These are phyloP conservation scores for Cryptocheilus praepositus DNA, from an alignment of 2,888 invertebrate genomes.

Conservation along the genomic window DNA sequence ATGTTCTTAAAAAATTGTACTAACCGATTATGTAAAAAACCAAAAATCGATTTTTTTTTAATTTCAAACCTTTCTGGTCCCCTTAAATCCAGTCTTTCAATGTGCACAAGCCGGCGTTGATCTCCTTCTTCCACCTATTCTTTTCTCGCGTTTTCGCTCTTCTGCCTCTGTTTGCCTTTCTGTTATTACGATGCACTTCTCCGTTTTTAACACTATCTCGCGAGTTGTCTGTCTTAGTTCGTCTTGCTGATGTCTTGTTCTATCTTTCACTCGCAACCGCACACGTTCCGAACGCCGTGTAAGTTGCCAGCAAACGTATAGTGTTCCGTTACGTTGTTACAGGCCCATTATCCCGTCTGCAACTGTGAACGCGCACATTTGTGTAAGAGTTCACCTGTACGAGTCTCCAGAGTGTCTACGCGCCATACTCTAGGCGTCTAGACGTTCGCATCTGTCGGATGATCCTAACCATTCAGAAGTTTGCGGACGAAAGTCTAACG, in stretches of 20 bases:
- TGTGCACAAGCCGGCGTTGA: conserved; percentile 20
- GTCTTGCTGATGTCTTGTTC: conserved; percentile 1
- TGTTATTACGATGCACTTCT: conserved; percentile 2
- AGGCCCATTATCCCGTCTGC: conserved; percentile 42
- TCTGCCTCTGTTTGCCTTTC: neutral
- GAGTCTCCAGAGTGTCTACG: too few species aligned
- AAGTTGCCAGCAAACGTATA: conserved; percentile 7
- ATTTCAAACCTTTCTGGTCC: too few species aligned
- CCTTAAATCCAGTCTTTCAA: conserved; percentile 41
- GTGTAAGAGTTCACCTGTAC: neutral
- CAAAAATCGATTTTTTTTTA: too few species aligned
- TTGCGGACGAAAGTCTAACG: too few species aligned
- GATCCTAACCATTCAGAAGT: too few species aligned
- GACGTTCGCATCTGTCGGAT: too few species aligned
- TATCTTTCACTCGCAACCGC: neutral
- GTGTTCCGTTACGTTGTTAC: conserved; percentile 41
- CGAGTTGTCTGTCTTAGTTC: neutral
- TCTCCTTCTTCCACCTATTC: neutral
- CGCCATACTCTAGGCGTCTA: too few species aligned
- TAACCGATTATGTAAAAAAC: too few species aligned
- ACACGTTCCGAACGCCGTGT: neutral
- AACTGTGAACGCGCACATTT: conserved; percentile 13
- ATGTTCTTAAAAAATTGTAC: too few species aligned
- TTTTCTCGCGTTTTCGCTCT: neutral
- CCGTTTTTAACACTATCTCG: neutral